These are phyloP conservation scores for Ectropis crepuscularia DNA, from an alignment of 2,888 invertebrate species.

Conservation along the genomic window DNA sequence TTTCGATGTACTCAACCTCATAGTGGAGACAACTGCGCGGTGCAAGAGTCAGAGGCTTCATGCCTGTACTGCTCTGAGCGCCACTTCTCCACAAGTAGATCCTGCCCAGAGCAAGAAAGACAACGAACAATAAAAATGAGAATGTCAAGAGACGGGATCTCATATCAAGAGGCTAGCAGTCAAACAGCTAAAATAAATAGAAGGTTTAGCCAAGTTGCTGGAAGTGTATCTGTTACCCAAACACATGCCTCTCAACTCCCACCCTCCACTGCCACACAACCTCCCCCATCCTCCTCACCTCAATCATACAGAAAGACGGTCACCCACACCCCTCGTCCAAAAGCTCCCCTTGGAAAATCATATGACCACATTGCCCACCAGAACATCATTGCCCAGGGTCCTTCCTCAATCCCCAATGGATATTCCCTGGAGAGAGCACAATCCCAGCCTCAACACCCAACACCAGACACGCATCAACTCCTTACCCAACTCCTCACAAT, in stretches of 20 bases:
- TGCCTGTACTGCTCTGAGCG: slow-evolving; percentile 30
- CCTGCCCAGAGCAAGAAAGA: slow-evolving; percentile 33
- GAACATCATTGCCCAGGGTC: background rate
- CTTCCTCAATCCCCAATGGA: slow-evolving; percentile 4
- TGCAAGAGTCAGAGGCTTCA: background rate
- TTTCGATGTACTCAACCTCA: background rate
- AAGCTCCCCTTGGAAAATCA: slow-evolving; percentile 14
- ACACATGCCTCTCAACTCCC: background rate
- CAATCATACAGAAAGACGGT: background rate
- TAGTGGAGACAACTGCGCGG: too few relatives aligned
- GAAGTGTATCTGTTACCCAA: too few relatives aligned
- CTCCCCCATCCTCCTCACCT: too few relatives aligned
- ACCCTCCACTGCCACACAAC: too few relatives aligned
- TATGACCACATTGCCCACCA: slow-evolving; percentile 14
- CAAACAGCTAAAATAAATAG: background rate
- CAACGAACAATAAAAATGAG: slow-evolving; percentile 36
- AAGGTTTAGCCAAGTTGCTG: background rate
- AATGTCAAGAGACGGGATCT: slow-evolving; percentile 37
- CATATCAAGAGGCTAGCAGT: slow-evolving; percentile 33
- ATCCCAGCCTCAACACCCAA: background rate
- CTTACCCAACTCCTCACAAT: slow-evolving; percentile 5
- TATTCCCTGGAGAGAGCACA: background rate
- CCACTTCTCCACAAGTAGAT: slow-evolving; percentile 30
- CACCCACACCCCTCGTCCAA: background rate
- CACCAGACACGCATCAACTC: background rate